Evolutionary conservation across 2,888 invertebrate genomes (phyloP).

Genomic region (Sthenelais limicola): DNA sequence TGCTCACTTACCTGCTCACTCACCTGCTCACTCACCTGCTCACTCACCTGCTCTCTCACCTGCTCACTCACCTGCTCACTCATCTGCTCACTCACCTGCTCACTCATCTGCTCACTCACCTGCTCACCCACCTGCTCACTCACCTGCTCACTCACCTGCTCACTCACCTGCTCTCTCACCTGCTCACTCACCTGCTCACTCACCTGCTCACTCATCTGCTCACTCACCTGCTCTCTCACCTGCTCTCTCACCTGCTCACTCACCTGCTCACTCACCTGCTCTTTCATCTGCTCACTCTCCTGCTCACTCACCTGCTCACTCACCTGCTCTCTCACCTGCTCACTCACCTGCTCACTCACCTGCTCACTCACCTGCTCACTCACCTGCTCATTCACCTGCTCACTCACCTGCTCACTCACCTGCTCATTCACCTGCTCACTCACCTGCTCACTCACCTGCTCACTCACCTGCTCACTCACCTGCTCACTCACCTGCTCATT

Average conservation of each 20-base stretch:
- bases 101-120: not conserved
- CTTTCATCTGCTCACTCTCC: not conserved
- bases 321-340: not conserved
- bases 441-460: not conserved
- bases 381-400: not conserved
- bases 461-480: not conserved
- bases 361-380: conserved; percentile 2
- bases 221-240: not conserved
- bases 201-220: not conserved
- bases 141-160: not conserved
- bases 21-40: not conserved
- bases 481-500: conserved; percentile 1
- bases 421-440: conserved; percentile 1
- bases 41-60: not conserved
- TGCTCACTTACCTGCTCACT: conserved; percentile 2
- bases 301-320: conserved; percentile 2
- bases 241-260: no score
- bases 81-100: not conserved
- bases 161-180: not conserved
- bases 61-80: conserved; percentile 2
- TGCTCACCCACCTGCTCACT: conserved; percentile 1
- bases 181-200: conserved; percentile 2
- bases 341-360: not conserved
- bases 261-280: no score
- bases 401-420: not conserved